Conservation (phyloP, 2,888 invertebrate species). For the Neoascia interrupta region DNA sequence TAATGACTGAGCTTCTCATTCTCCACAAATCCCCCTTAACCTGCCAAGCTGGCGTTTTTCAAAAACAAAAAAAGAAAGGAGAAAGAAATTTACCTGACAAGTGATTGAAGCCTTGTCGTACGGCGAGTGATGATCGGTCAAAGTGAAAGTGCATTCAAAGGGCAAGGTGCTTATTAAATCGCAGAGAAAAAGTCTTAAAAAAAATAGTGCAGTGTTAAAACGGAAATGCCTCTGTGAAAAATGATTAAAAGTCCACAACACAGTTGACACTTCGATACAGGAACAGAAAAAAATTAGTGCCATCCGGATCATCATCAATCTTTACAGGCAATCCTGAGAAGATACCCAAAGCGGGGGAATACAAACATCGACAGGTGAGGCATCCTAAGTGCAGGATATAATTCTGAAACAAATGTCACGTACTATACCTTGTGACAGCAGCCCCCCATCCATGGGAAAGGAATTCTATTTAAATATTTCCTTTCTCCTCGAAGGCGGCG, state of each 20-base stretch:
- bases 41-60: not conserved
- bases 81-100: constrained; percentile 47
- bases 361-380: constrained; percentile 9
- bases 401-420: not conserved
- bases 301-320: constrained; percentile 32
- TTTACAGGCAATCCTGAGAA: constrained; percentile 20
- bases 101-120: constrained; percentile 44
- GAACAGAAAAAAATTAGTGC: constrained; percentile 9
- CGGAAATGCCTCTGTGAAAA: not conserved
- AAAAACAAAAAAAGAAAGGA: not conserved
- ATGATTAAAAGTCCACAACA: not conserved
- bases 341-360: not conserved
- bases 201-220: not conserved
- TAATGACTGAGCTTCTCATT: not conserved
- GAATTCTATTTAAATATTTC: not conserved
- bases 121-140: constrained; percentile 47
- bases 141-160: constrained; percentile 50
- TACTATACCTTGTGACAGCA: constrained; percentile 1
- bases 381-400: constrained; percentile 1
- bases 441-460: too few species aligned
- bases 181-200: constrained; percentile 18
- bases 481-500: not conserved
- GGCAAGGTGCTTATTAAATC: constrained; percentile 23
- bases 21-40: not conserved
- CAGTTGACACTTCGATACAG: not conserved